Conservation (phyloP, 2,113 vertebrate genomes). For the Helogale parvula region DNA sequence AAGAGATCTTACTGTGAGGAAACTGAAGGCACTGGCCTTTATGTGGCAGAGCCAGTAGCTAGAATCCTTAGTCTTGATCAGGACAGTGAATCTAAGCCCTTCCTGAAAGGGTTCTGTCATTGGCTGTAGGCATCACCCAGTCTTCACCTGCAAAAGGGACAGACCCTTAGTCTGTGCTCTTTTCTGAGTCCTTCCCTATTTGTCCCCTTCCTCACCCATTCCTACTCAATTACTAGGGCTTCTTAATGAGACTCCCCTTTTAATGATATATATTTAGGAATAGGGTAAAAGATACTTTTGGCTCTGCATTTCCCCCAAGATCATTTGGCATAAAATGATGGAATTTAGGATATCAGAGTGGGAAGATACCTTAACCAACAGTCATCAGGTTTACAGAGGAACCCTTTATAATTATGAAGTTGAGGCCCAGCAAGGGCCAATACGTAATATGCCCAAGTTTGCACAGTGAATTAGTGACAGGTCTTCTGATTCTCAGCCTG, state of each 20-base stretch:
- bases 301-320: background rate
- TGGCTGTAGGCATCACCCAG: background rate
- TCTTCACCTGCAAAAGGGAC: background rate
- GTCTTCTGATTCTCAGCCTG: background rate
- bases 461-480: background rate
- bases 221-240: background rate
- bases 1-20: background rate
- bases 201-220: background rate
- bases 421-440: background rate
- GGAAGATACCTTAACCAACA: background rate
- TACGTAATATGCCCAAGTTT: conserved; percentile 3
- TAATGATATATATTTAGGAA: background rate
- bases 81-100: background rate
- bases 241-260: background rate
- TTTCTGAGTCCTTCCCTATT: conserved; percentile 1
- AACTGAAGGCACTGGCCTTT: background rate
- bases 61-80: background rate
- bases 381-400: background rate
- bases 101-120: background rate
- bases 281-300: conserved; percentile 14
- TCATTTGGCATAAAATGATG: conserved; percentile 37
- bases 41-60: background rate
- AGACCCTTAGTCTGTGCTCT: background rate
- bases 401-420: conserved; percentile 21
- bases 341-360: conserved; percentile 36